Base-by-base conservation (phyloP, 2,797 vertebrate genomes). In the Urocyon cinereoargenteus region DNA sequence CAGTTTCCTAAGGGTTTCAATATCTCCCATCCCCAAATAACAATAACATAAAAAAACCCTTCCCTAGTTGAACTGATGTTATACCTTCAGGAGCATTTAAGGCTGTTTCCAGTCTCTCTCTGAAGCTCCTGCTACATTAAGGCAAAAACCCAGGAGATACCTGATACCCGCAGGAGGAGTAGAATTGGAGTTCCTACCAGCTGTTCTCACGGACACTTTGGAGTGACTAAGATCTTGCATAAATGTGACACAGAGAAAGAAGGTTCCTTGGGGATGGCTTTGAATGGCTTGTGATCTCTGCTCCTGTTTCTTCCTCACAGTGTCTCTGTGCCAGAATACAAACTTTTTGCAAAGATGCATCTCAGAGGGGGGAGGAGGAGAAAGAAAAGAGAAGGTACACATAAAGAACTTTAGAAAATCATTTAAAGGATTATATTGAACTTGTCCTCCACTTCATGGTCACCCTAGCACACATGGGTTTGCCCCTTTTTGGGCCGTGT, bases 161-260 rank as follows among this genome's bases (percentile, higher is more conserved):
- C 31, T 45, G 14, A 51, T 22, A 6, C 22, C 34, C 40, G 6
- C n/a, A 1, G 1, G 45, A 70, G 31, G 26, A 45, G 8, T 1
- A 14, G 86, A 53, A 21, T n/a, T 4, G 16, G 64, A 57, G 21
- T 34, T 75, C 55, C 90, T 9, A 5, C 61, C 78, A 49, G 61
- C 70, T 36, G 5, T 64, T 62, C 81, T 78, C 22, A 1, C 5
- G 26, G 96, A 72, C 24, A 16, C 72, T 34, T 64, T 4, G 5
- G 49, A 94, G 64, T 24, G 75, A 72, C 94, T 59, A 49, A 62
- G 95, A 61, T 51, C 49, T 53, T 34, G 31, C 34, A 70, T 92
- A 66, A 82, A 45, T 15, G 49, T 53, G 57, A 61, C 88, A 24
- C 9, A 51, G 73, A 68, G n/a, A 16, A 21, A 64, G 75, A n/a